phyloP scores from a whole-genome alignment of 2,113 vertebrate genomes.

The Cepphus grylle region DNA sequence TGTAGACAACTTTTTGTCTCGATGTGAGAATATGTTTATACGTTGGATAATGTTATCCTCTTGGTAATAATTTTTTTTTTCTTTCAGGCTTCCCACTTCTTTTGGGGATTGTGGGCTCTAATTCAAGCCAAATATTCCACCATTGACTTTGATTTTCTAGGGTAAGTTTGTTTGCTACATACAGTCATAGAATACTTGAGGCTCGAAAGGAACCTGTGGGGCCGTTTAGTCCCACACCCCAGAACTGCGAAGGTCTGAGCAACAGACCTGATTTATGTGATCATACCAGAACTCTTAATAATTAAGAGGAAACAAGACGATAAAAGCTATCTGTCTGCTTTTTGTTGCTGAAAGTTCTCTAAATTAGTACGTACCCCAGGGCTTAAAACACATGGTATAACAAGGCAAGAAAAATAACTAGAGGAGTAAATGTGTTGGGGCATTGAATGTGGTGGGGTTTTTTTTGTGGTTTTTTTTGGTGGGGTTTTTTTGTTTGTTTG shows the following conservation, averaged over 20 bases:
- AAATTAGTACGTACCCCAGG: neutral
- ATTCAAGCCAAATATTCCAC: slow-evolving; percentile 97
- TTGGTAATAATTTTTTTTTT: neutral
- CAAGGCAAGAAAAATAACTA: neutral
- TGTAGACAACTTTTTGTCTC: neutral
- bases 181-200: neutral
- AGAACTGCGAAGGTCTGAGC: neutral
- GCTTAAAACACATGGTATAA: neutral
- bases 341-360: neutral
- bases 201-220: neutral
- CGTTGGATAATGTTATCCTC: neutral
- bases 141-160: slow-evolving; percentile 97
- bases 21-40: neutral
- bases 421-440: neutral
- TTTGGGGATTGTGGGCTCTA: slow-evolving; percentile 97
- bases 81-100: slow-evolving; percentile 93
- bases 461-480: neutral
- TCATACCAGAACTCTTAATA: neutral
- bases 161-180: slow-evolving; percentile 75
- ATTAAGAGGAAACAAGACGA: neutral
- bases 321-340: neutral
- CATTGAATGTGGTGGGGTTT: neutral
- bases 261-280: neutral
- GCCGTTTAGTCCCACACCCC: neutral
- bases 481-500: neutral